A percentile compares a stretch with the other conserved stretches of the same genome.
Evolutionary conservation across 1,140 invertebrate species (phyloP).

Genomic region (Drosophila oshimai): DNA sequence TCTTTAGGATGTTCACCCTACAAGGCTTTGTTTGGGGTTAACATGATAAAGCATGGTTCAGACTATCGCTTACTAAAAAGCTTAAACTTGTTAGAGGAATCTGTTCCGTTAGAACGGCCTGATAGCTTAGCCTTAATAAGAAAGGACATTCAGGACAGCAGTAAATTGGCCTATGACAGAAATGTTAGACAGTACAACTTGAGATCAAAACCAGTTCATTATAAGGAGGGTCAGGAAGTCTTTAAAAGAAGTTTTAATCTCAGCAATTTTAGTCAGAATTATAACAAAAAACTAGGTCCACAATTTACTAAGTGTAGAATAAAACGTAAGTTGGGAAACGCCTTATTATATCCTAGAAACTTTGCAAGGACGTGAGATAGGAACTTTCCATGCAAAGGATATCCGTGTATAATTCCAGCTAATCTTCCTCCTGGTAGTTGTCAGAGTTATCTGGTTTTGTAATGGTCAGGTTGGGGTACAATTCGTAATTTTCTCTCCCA

Average conservation of each 20-base stretch:
- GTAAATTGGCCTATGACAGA: neutral
- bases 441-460: neutral
- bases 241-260: neutral
- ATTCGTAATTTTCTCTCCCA: neutral
- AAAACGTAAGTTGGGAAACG: neutral
- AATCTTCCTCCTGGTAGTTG: neutral
- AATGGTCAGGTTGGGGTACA: neutral
- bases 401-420: neutral
- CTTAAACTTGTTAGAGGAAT: neutral
- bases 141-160: neutral
- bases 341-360: neutral
- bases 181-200: neutral
- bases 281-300: neutral
- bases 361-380: constrained; percentile 8
- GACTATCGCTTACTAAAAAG: neutral
- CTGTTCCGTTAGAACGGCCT: neutral
- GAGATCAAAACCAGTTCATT: neutral
- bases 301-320: neutral
- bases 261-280: constrained; percentile 12
- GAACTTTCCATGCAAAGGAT: constrained; percentile 6
- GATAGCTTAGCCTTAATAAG: neutral
- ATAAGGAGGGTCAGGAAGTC: neutral
- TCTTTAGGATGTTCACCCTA: constrained; percentile 16
- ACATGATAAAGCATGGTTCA: constrained; percentile 8
- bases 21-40: constrained; percentile 6